A percentile compares a stretch with the other conserved stretches of the same genome.
phyloP scores from a whole-genome alignment of 2,113 vertebrate genomes.

The Vidua chalybeata region DNA sequence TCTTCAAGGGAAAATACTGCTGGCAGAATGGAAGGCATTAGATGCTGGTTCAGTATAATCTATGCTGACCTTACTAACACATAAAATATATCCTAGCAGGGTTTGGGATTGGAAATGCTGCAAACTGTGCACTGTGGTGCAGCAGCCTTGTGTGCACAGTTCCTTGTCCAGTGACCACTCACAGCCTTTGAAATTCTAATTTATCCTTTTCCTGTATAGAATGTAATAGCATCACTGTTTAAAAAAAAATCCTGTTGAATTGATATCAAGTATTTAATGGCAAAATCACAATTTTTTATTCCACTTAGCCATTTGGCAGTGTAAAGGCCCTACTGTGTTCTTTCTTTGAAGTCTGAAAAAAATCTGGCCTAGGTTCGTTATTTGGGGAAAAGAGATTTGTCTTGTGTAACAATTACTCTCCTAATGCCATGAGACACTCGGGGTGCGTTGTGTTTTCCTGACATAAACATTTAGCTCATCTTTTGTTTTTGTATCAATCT shows the following conservation, averaged over 20 bases:
- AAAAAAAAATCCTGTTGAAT: background rate
- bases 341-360: slow-evolving; percentile 51
- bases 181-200: background rate
- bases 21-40: background rate
- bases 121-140: background rate
- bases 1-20: background rate
- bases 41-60: background rate
- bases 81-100: background rate
- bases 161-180: background rate
- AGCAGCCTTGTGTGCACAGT: background rate
- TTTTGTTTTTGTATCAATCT: slow-evolving; percentile 36
- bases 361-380: slow-evolving; percentile 70
- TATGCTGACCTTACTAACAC: background rate
- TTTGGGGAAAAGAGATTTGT: slow-evolving; percentile 57
- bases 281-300: slow-evolving; percentile 36
- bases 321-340: slow-evolving; percentile 49
- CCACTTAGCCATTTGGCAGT: slow-evolving; percentile 49
- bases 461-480: slow-evolving; percentile 61
- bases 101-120: background rate
- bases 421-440: background rate
- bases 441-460: slow-evolving; percentile 61
- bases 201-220: background rate
- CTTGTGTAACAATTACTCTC: slow-evolving; percentile 29
- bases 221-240: background rate
- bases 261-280: slow-evolving; percentile 52